Base-by-base conservation (phyloP, 2,888 invertebrate genomes). In the Ennomos fuscantarius region DNA sequence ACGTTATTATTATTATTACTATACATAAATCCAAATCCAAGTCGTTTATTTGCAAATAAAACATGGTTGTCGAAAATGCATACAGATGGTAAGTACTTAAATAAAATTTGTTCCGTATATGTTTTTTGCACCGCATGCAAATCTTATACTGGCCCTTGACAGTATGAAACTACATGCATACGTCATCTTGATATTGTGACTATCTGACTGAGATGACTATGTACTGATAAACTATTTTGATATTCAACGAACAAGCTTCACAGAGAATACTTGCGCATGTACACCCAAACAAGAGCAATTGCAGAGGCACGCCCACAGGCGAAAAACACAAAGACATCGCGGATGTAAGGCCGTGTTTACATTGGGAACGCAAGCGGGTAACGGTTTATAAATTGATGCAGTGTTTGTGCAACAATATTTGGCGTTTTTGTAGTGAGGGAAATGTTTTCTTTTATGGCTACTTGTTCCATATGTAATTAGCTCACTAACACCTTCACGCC, bases 301-400 rank as follows among this genome's bases (percentile, higher is more conserved):
- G 47, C 34, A 68, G 65, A 69, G 80, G 80, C 75, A 73, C 76
- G 73, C 79, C 82, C 77, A 80, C 79, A 9, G 54, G 68, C 59
- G 68, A 76, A 78, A 74, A 74, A 72, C 68, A 70, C 66, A 70
- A 70, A 68, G 63, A 54, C 52, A 44, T 37, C 56, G 51, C 40
- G 60, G 57, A 51, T 44, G 33, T 52, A 42, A 15, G 43, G 42
- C 54, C 35, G 32, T 48, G 55, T 51, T 66, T 51, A 60, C 51
- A 60, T 55, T 64, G 46, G 11, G 54, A 32, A 9, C 61, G 62
- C 57, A 55, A 64, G 44, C 32, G 55, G 13, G 10, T 32, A 42
- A 42, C 41, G 32, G 41, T 35, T 8, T 1, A n/a, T 32, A 41
- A 49, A 43, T 43, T 11, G 24, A n/a, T 12, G 12, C 39, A 33